Conservation (phyloP, 2,113 vertebrate species). For the Mungos mungo region DNA sequence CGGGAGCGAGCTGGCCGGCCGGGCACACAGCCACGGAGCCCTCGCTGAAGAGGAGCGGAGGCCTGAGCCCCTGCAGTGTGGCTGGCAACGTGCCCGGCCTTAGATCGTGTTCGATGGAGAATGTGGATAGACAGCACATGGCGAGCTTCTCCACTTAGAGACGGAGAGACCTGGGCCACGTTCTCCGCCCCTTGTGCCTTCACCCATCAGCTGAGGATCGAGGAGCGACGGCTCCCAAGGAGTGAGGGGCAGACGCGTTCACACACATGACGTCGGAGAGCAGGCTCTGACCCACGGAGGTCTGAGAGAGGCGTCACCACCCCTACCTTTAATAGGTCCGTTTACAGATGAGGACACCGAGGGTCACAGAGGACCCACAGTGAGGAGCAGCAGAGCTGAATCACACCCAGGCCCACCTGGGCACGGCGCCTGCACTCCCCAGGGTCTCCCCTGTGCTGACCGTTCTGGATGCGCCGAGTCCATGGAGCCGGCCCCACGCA, state of each 20-base stretch:
- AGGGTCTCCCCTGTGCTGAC: too few species aligned
- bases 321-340: not conserved
- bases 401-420: not conserved
- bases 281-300: not conserved
- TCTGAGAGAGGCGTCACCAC: not conserved
- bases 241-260: not conserved
- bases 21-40: not conserved
- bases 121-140: rapidly evolving
- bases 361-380: not conserved
- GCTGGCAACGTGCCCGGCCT: not conserved
- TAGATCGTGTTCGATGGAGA: not conserved
- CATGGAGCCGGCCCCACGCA: not conserved
- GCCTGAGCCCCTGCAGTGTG: not conserved
- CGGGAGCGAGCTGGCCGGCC: not conserved
- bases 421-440: not conserved
- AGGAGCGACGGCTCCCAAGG: not conserved
- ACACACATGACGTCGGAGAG: not conserved
- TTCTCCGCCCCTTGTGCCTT: rapidly evolving
- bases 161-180: too few species aligned
- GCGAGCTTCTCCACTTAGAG: not conserved
- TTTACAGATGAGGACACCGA: not conserved
- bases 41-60: not conserved
- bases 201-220: not conserved
- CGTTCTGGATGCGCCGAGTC: too few species aligned
- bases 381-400: too few species aligned